Conservation (phyloP, 2,113 vertebrate species). For the Peromyscus leucopus region DNA sequence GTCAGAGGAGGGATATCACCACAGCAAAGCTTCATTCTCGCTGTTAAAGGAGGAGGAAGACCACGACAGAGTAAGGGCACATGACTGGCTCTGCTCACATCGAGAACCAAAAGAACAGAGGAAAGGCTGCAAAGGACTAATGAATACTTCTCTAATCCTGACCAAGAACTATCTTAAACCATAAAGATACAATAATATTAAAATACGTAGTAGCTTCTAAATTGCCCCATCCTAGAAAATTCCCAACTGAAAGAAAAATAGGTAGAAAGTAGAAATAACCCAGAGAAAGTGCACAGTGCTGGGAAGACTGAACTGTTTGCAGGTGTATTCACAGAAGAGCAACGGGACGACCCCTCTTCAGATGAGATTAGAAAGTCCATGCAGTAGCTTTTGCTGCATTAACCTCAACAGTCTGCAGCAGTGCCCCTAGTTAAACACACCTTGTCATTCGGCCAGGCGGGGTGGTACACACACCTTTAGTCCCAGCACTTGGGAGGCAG, state of each 20-base stretch:
- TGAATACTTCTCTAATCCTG: neutral
- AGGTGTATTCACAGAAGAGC: neutral
- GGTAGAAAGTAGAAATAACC: neutral
- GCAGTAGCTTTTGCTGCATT: neutral
- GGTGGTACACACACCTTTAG: neutral
- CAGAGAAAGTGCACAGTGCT: neutral
- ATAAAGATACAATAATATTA: constrained; percentile 9
- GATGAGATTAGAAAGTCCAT: neutral
- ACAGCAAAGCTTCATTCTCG: neutral
- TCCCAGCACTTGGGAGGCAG: neutral
- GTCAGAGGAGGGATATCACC: neutral
- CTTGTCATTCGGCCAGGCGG: constrained; percentile 69
- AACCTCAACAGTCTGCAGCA: neutral
- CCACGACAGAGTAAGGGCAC: too few relatives aligned
- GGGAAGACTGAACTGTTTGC: neutral
- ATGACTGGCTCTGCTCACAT: neutral
- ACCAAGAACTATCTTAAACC: constrained; percentile 35
- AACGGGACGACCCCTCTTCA: neutral
- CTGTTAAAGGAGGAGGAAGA: neutral
- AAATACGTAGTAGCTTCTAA: constrained; percentile 27
- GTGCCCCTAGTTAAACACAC: constrained; percentile 64
- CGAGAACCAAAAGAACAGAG: neutral
- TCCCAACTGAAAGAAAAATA: constrained; percentile 47
- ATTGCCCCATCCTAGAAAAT: neutral
- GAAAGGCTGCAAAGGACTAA: neutral